These are phyloP conservation scores for Protomyctophum bolini DNA, from an alignment of 2,113 vertebrate species.

Conservation along the genomic window DNA sequence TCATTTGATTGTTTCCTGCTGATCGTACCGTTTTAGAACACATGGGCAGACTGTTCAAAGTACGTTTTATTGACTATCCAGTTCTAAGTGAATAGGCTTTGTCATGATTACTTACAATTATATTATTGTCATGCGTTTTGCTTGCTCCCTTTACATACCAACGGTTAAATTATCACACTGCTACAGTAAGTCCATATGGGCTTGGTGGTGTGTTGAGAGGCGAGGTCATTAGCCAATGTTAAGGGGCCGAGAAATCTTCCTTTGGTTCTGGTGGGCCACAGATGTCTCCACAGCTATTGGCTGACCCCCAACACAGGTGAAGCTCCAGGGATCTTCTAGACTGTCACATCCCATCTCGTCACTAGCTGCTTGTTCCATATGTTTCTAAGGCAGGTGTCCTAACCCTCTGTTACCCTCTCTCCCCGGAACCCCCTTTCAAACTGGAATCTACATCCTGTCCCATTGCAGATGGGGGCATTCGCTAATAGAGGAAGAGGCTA, in stretches of 20 bases:
- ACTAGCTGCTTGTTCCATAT: constrained; percentile 62
- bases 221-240: neutral
- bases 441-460: constrained; percentile 13
- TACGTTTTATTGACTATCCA: no score
- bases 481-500: constrained; percentile 37
- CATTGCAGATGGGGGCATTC: constrained; percentile 20
- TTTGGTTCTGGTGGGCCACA: constrained; percentile 32
- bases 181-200: no score
- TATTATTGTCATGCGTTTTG: no score
- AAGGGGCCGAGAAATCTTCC: constrained; percentile 15
- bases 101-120: no score
- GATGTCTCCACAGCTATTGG: constrained; percentile 51
- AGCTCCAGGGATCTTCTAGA: constrained; percentile 52
- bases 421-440: neutral
- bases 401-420: constrained; percentile 32
- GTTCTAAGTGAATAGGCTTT: no score
- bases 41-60: no score
- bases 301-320: constrained; percentile 56
- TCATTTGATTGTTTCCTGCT: no score
- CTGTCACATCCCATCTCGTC: constrained; percentile 70
- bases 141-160: no score
- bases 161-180: no score
- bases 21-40: no score
- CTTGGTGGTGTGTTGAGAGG: no score
- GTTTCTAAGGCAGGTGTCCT: constrained; percentile 56